Percentiles rank a stretch among this genome's conserved stretches.
Evolutionary conservation across 2,797 vertebrate genomes (phyloP).

Genomic region (Toxotes lorentzi): DNA sequence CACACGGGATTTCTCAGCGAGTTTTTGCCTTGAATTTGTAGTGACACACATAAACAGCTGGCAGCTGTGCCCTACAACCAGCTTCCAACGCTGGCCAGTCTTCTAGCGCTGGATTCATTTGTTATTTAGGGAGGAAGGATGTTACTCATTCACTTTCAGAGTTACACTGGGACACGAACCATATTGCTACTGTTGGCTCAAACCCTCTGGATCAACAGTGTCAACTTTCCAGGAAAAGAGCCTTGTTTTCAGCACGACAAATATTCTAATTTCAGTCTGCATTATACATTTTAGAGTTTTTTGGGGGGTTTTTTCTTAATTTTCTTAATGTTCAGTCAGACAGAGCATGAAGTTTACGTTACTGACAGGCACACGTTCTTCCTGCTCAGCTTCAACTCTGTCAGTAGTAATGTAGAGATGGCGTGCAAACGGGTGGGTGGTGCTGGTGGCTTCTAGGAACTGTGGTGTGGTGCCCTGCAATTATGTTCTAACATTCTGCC

Average conservation of each 20-base stretch:
- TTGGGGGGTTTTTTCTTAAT: too few species aligned
- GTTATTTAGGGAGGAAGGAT: slow-evolving; percentile 54
- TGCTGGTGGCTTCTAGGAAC: not conserved
- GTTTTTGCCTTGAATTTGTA: slow-evolving; percentile 24
- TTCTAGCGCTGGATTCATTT: slow-evolving; percentile 45
- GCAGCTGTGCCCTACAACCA: slow-evolving; percentile 30
- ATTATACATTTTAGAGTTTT: not conserved
- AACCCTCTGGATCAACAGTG: slow-evolving; percentile 20
- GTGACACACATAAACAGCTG: slow-evolving; percentile 55
- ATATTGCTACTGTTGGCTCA: slow-evolving; percentile 61
- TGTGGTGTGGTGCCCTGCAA: too few species aligned
- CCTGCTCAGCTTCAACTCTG: not conserved
- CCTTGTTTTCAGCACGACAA: not conserved
- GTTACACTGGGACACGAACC: slow-evolving; percentile 52
- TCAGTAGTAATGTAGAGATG: not conserved
- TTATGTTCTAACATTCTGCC: too few species aligned
- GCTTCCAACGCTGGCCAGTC: slow-evolving; percentile 31
- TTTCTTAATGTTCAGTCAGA: not conserved
- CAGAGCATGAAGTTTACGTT: not conserved
- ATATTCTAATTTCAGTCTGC: slow-evolving; percentile 9
- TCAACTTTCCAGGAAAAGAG: slow-evolving; percentile 33
- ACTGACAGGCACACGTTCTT: not conserved
- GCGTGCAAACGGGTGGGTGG: not conserved
- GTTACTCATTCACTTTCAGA: slow-evolving; percentile 52
- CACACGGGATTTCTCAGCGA: slow-evolving; percentile 11